phyloP scores from a whole-genome alignment of 2,797 vertebrate species.

The Perodicticus potto region DNA sequence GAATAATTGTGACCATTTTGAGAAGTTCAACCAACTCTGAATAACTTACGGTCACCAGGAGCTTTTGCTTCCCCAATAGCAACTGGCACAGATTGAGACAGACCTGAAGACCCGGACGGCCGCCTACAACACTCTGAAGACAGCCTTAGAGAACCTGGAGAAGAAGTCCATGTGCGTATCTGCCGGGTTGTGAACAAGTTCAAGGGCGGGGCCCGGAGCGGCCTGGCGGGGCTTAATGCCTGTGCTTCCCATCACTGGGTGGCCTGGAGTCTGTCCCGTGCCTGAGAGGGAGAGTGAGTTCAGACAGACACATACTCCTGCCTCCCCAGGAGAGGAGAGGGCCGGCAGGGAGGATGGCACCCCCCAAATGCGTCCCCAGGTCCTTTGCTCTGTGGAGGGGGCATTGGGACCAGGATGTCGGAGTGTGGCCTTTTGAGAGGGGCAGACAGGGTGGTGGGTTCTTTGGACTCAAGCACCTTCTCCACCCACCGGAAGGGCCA shows the following conservation, averaged over 20 bases:
- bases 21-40: too few species aligned
- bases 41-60: neutral
- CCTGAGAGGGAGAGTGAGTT: too few species aligned
- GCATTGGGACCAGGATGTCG: neutral
- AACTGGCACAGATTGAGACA: constrained; percentile 93
- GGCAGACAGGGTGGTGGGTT: too few species aligned
- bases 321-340: neutral
- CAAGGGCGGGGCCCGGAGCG: neutral
- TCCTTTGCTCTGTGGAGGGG: neutral
- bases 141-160: constrained; percentile 91
- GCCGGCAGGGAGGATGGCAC: fast-evolving
- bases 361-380: fast-evolving
- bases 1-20: neutral
- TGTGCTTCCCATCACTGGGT: fast-evolving
- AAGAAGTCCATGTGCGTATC: constrained; percentile 91
- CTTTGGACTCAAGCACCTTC: neutral
- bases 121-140: constrained; percentile 92
- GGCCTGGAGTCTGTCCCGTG: too few species aligned
- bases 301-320: neutral
- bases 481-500: neutral
- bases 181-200: fast-evolving
- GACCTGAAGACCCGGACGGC: constrained; percentile 93
- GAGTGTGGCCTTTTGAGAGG: neutral
- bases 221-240: fast-evolving
- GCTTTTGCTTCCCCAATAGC: constrained; percentile 87